Percentiles rank a stretch among this genome's conserved stretches.
These are phyloP conservation scores for Hoplostethus mediterraneus DNA, from an alignment of 2,797 vertebrate species.

Conservation along the genomic window DNA sequence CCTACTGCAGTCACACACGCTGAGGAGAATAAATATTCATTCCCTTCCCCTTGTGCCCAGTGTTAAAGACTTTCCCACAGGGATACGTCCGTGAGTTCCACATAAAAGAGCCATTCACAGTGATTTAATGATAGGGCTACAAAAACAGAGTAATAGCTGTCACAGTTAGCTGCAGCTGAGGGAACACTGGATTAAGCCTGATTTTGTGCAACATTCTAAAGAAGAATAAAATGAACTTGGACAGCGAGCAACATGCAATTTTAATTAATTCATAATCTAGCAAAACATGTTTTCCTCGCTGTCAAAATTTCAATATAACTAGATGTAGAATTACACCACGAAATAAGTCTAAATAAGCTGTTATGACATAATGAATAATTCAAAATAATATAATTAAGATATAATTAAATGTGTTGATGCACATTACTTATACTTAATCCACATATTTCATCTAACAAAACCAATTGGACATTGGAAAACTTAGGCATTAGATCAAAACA, in stretches of 20 bases:
- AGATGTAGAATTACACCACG: not conserved
- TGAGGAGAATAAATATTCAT: conserved; percentile 56
- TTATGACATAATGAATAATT: not conserved
- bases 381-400: no score
- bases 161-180: not conserved
- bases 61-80: conserved; percentile 52
- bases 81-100: conserved; percentile 40
- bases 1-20: conserved; percentile 32
- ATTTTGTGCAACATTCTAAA: not conserved
- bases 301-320: not conserved
- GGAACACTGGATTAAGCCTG: not conserved
- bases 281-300: not conserved
- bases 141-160: conserved; percentile 3
- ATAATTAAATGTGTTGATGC: not conserved
- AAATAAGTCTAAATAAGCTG: not conserved
- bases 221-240: not conserved
- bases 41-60: conserved; percentile 36
- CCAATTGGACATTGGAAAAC: not conserved
- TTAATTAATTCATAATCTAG: not conserved
- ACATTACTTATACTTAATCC: conserved; percentile 9
- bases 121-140: conserved; percentile 33
- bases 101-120: conserved; percentile 39
- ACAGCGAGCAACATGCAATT: not conserved
- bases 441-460: not conserved
- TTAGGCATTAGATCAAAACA: not conserved